Percentiles rank a stretch among this genome's conserved stretches.
Conservation (phyloP, 2,888 invertebrate genomes). For the Taenaris catops region DNA sequence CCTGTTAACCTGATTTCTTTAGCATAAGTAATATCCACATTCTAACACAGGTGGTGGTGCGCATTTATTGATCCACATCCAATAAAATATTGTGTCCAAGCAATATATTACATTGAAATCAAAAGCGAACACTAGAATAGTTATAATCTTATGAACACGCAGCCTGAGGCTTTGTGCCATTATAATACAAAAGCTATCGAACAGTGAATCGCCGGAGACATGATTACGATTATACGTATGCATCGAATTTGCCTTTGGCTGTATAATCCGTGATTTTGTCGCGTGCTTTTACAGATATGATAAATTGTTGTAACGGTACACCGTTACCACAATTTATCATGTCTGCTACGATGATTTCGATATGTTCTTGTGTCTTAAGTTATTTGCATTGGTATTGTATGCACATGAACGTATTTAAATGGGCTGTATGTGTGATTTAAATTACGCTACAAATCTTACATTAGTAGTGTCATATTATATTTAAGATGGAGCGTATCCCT, state of each 20-base stretch:
- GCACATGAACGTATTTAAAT: too few relatives aligned
- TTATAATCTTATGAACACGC: conserved; percentile 7
- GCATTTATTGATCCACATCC: too few relatives aligned
- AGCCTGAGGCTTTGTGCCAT: conserved; percentile 26
- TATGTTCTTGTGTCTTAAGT: not conserved
- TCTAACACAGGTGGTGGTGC: too few relatives aligned
- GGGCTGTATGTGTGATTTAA: too few relatives aligned
- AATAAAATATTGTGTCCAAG: too few relatives aligned
- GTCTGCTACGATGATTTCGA: not conserved
- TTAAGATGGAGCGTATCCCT: too few relatives aligned
- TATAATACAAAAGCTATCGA: conserved; percentile 58
- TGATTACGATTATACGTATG: conserved; percentile 57
- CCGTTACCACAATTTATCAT: too few relatives aligned
- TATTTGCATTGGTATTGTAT: not conserved
- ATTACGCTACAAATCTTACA: too few relatives aligned
- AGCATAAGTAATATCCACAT: too few relatives aligned
- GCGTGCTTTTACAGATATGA: conserved; percentile 14
- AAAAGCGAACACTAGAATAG: conserved; percentile 10
- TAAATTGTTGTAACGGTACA: not conserved
- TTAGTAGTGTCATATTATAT: too few relatives aligned
- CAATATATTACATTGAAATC: conserved; percentile 8
- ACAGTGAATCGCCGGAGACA: conserved; percentile 48
- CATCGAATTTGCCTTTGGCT: conserved; percentile 30
- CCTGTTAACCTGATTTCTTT: too few relatives aligned
- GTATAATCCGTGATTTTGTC: conserved; percentile 24